phyloP scores from a whole-genome alignment of 2,797 vertebrate species.

The Anniella stebbinsi region DNA sequence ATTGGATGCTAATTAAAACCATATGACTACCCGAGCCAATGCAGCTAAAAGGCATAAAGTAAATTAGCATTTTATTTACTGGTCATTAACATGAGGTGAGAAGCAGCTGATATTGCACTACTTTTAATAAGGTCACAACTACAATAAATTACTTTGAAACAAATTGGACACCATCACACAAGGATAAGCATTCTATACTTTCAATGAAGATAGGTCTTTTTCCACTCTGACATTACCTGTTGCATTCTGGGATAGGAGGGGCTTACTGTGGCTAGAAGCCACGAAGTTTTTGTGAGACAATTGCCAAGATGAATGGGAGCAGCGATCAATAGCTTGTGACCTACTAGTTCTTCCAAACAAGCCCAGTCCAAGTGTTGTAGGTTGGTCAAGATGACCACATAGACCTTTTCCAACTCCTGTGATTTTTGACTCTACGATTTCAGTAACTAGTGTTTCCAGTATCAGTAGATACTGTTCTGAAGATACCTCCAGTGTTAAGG shows the following conservation, averaged over 20 bases:
- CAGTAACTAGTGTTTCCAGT: too few relatives aligned
- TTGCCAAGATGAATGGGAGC: not conserved
- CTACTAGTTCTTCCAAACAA: not conserved
- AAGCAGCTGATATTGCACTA: conserved; percentile 63
- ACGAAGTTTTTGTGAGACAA: not conserved
- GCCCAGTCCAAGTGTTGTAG: too few relatives aligned
- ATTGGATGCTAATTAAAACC: conserved; percentile 70
- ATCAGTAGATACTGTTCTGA: too few relatives aligned
- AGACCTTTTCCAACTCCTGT: too few relatives aligned
- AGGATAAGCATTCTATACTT: conserved; percentile 30
- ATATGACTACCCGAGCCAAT: conserved; percentile 67
- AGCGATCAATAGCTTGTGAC: not conserved
- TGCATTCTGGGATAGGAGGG: not conserved
- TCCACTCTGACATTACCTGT: not conserved
- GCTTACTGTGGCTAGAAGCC: not conserved
- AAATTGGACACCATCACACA: conserved; percentile 45
- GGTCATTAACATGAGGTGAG: conserved; percentile 69
- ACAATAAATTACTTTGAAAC: conserved; percentile 63
- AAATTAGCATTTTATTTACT: conserved; percentile 74
- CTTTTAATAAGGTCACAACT: conserved; percentile 65
- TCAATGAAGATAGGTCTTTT: not conserved
- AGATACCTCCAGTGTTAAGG: too few relatives aligned
- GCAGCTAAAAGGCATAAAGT: conserved; percentile 61
- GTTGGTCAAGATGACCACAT: too few relatives aligned
- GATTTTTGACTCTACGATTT: too few relatives aligned